Conservation (phyloP, 2,113 vertebrate genomes). For the Acanthochromis polyacanthus region DNA sequence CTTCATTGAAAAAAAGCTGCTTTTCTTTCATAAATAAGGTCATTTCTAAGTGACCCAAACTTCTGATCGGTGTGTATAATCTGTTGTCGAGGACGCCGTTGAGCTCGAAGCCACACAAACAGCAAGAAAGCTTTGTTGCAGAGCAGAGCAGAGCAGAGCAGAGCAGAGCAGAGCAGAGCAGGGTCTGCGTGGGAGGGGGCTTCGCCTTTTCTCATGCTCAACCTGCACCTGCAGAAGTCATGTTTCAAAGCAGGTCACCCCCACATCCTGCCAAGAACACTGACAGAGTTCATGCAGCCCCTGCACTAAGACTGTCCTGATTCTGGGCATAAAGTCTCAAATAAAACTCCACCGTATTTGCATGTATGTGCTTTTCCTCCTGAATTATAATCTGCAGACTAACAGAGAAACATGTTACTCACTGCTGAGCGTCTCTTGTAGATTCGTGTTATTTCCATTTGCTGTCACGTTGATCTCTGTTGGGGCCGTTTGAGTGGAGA, state of each 20-base stretch:
- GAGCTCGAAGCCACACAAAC: background rate
- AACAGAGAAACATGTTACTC: conserved; percentile 8
- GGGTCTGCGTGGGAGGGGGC: conserved; percentile 16
- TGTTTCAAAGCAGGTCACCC: conserved; percentile 28
- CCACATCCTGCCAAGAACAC: conserved; percentile 79
- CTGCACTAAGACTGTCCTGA: background rate
- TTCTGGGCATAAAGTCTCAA: background rate
- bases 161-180: conserved; percentile 11
- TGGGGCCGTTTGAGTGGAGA: background rate
- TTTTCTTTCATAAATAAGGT: too few relatives aligned
- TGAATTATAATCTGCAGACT: background rate
- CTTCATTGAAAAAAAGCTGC: too few relatives aligned
- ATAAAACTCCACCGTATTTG: too few relatives aligned
- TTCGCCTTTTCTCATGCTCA: background rate
- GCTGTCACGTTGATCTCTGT: background rate
- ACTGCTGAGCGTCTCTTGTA: conserved; percentile 28
- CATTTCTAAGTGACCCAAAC: too few relatives aligned
- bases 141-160: conserved; percentile 2
- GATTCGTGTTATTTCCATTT: conserved; percentile 11
- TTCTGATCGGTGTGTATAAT: too few relatives aligned
- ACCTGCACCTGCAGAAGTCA: conserved; percentile 74
- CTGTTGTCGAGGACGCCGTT: background rate
- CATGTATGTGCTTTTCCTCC: too few relatives aligned
- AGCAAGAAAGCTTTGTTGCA: background rate
- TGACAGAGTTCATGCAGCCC: background rate